These are phyloP conservation scores for Cryptoprocta ferox DNA, from an alignment of 2,797 vertebrate species.

Conservation along the genomic window DNA sequence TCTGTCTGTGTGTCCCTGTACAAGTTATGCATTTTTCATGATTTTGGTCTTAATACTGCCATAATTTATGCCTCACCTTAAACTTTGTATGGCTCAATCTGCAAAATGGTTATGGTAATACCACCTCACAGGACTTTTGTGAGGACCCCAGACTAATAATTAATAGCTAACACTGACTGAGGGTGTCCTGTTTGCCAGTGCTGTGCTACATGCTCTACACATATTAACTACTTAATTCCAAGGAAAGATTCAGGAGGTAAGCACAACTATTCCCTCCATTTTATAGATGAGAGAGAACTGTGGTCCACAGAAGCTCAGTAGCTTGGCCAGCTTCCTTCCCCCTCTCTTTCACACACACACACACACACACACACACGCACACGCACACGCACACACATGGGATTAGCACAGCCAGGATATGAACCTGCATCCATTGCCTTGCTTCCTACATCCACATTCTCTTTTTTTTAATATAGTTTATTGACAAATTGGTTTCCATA, in stretches of 20 bases:
- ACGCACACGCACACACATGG: neutral
- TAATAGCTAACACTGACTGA: neutral
- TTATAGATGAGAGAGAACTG: neutral
- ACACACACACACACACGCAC: neutral
- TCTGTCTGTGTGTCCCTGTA: neutral
- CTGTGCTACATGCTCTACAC: neutral
- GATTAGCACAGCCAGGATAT: neutral
- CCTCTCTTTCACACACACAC: neutral
- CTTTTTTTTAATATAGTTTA: neutral
- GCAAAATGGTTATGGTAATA: neutral
- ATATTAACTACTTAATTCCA: conserved; percentile 10
- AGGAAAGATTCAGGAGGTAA: neutral
- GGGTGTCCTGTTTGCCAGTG: neutral
- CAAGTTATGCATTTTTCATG: neutral
- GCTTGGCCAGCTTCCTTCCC: neutral
- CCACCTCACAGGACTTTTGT: neutral
- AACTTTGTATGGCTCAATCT: neutral
- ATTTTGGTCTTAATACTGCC: no score
- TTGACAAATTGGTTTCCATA: no score
- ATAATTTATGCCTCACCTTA: no score
- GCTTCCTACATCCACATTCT: neutral
- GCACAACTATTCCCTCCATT: neutral
- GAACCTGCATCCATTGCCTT: neutral
- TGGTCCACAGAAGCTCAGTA: neutral
- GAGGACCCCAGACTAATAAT: neutral